Evolutionary conservation across 2,113 vertebrate species (phyloP).

Genomic region (Chionomys nivalis): DNA sequence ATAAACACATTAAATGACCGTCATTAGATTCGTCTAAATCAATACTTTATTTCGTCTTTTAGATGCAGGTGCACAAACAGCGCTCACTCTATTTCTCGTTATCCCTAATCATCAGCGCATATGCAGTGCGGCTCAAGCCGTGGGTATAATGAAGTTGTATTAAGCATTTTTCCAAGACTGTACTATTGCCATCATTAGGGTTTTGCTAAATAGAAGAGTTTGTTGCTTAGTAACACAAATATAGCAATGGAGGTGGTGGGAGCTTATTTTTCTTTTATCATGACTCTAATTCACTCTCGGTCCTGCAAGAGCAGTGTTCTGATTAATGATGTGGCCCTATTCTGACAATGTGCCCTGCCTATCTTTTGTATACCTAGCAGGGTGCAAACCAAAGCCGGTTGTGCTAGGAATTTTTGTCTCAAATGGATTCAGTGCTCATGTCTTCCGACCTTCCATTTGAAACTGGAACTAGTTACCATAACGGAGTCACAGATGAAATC

Average conservation of each 20-base stretch:
- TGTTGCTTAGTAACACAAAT: constrained; percentile 86
- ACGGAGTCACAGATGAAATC: neutral
- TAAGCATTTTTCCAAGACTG: constrained; percentile 72
- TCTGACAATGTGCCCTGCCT: constrained; percentile 31
- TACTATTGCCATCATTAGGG: constrained; percentile 74
- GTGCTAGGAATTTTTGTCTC: constrained; percentile 47
- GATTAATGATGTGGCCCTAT: constrained; percentile 60
- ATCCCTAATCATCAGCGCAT: constrained; percentile 80
- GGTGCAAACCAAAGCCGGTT: constrained; percentile 33
- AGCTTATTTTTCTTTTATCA: constrained; percentile 58
- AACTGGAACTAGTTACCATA: neutral
- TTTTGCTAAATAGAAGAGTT: constrained; percentile 77
- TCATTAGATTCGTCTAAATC: constrained; percentile 84
- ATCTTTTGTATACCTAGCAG: constrained; percentile 55
- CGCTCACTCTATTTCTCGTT: constrained; percentile 77
- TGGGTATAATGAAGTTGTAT: constrained; percentile 85
- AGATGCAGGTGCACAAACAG: constrained; percentile 79
- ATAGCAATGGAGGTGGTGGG: constrained; percentile 53
- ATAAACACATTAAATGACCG: constrained; percentile 82
- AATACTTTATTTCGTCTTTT: constrained; percentile 84
- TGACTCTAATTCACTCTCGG: constrained; percentile 56
- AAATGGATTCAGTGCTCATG: constrained; percentile 2
- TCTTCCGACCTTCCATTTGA: constrained; percentile 19
- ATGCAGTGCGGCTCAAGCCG: constrained; percentile 75
- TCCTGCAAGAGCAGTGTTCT: constrained; percentile 54